A percentile compares a stretch with the other conserved stretches of the same genome.
phyloP scores from a whole-genome alignment of 1,140 invertebrate genomes.

The Hypothenemus hampei region DNA sequence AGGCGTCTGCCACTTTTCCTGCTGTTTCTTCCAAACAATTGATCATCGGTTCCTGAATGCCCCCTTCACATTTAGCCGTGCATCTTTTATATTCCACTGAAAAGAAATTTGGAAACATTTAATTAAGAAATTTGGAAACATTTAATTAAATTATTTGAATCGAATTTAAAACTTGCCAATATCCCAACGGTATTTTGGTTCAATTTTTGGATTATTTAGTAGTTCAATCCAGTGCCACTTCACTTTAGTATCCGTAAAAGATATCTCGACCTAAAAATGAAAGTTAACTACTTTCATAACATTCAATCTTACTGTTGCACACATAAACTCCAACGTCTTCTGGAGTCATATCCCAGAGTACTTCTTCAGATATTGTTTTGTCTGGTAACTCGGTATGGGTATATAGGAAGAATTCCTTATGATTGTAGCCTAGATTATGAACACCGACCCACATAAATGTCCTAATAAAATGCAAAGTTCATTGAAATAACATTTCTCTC shows the following conservation, averaged over 20 bases:
- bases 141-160: no score
- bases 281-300: no score
- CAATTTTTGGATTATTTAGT: neutral
- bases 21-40: constrained; percentile 46
- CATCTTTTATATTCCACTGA: constrained; percentile 37
- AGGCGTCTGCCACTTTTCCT: constrained; percentile 46
- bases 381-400: no score
- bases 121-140: neutral
- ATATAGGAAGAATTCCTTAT: no score
- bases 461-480: no score
- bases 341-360: neutral
- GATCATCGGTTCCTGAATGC: constrained; percentile 44
- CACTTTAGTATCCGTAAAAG: neutral
- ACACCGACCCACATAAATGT: no score
- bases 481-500: no score
- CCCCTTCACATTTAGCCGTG: constrained; percentile 47
- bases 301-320: no score
- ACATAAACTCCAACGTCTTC: constrained; percentile 1
- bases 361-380: neutral
- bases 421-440: no score
- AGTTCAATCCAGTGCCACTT: neutral
- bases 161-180: neutral
- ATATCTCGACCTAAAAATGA: neutral
- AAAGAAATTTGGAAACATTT: neutral
- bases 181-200: constrained; percentile 6